These are phyloP conservation scores for Phortica okadai DNA, from an alignment of 2,888 invertebrate genomes.

Conservation along the genomic window DNA sequence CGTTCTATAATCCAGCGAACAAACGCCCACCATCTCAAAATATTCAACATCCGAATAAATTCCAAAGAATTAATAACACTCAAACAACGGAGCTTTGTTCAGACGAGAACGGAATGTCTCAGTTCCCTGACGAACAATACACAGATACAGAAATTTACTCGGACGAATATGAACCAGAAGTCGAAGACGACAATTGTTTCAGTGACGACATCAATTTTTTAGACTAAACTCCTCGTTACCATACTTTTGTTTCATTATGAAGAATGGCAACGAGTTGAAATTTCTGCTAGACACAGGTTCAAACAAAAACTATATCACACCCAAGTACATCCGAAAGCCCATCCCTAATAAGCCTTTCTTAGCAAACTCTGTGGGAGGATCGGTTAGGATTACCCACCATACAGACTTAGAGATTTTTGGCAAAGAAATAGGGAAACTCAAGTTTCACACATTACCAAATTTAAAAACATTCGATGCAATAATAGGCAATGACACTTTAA, in stretches of 20 bases:
- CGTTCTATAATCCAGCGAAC: not conserved
- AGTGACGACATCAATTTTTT: conserved; percentile 20
- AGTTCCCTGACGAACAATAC: not conserved
- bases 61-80: not conserved
- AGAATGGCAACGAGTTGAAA: conserved; percentile 6
- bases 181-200: not conserved
- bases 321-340: not conserved
- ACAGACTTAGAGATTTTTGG: not conserved
- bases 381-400: not conserved
- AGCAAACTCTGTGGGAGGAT: not conserved
- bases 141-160: not conserved
- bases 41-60: not conserved
- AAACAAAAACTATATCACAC: not conserved
- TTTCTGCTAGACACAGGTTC: conserved; percentile 7
- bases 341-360: conserved; percentile 2
- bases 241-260: not conserved
- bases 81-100: not conserved
- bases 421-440: conserved; percentile 3
- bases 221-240: conserved; percentile 17
- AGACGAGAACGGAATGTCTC: not conserved
- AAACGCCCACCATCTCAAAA: conserved; percentile 14
- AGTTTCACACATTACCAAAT: not conserved
- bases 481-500: not conserved
- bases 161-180: conserved; percentile 1
- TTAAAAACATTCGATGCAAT: not conserved